A percentile compares a stretch with the other conserved stretches of the same genome.
These are phyloP conservation scores for Pachyuromys duprasi DNA, from an alignment of 2,797 vertebrate species.

Conservation along the genomic window DNA sequence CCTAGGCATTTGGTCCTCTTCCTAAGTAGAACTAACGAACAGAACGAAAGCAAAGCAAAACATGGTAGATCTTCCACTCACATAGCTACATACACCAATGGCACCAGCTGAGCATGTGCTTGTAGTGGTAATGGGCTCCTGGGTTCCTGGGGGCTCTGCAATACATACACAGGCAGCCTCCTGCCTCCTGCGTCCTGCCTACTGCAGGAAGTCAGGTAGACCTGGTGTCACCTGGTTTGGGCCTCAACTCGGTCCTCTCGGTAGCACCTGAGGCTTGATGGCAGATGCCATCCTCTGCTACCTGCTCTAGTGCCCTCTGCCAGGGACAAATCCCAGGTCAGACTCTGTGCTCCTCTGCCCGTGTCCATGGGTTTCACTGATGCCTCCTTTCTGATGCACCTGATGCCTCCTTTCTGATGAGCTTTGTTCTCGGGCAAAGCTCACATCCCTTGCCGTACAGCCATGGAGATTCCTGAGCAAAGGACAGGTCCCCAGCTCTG, in stretches of 20 bases:
- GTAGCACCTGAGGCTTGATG: no score
- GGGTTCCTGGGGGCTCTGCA: background rate
- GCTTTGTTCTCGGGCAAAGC: accelerated
- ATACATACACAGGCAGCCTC: background rate
- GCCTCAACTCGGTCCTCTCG: background rate
- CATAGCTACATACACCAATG: no score
- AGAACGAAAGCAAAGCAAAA: background rate
- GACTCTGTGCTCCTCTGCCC: background rate
- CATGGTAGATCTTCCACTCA: background rate
- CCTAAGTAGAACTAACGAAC: background rate
- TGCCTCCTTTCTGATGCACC: background rate
- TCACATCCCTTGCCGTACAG: accelerated
- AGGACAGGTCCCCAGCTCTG: background rate
- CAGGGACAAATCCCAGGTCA: background rate
- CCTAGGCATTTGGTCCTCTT: background rate
- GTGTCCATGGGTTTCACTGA: accelerated
- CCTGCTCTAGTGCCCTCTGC: background rate
- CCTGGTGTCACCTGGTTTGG: background rate
- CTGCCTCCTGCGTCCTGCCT: background rate
- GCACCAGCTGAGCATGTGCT: background rate
- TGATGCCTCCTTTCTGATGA: background rate
- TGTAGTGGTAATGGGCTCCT: background rate
- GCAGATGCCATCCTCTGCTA: background rate
- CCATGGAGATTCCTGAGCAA: background rate
- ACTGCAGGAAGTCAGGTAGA: background rate